Base-by-base conservation (phyloP, 2,888 invertebrate genomes). In the Lepidocyrtoides sp. region DNA sequence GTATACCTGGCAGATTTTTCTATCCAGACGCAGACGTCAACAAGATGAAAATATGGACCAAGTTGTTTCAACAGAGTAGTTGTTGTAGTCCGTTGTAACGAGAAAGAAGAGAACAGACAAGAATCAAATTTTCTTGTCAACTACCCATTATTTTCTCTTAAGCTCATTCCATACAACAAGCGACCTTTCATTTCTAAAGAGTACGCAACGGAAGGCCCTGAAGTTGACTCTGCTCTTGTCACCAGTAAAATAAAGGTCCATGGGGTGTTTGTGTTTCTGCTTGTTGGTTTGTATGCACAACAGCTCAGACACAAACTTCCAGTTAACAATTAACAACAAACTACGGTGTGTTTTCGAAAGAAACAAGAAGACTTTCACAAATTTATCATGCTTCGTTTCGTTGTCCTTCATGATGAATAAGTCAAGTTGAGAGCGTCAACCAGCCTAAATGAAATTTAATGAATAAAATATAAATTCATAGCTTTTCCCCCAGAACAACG, bases 101-200 rank as follows among this genome's bases (percentile, higher is more conserved):
- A 72, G 41, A 23, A 23, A 20, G 48, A 17, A n/a, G 20, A 36
- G 32, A 36, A 36, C 1, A 75, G 69, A 87, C 60, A 51, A 66
- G 79, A 87, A 87, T 87, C 79, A 87, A 87, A 87, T 79, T 87
- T 87, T 87, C 79, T 77, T 66, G 48, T 26, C 44, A n/a, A 51
- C 23, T 32, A 84, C 63, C 44, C 84, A 69, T 84, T 84, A 75
- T 48, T 75, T 75, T 17, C 75, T 44, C 48, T 26, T 41, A 41
- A 72, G 41, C 69, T 10, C 5, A 12, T 12, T 41, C 10, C 69
- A 72, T 44, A 17, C 32, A 36, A 63, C 26, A 26, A 26, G 2
- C 10, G 20, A 32, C 36, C 69, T 75, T 44, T 48, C 23, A 48
- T 44, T 75, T 75, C 17, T 41, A 66, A 17, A 32, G 36, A 17